Evolutionary conservation across 2,113 vertebrate genomes (phyloP).

Genomic region (Spilogale gracilis): DNA sequence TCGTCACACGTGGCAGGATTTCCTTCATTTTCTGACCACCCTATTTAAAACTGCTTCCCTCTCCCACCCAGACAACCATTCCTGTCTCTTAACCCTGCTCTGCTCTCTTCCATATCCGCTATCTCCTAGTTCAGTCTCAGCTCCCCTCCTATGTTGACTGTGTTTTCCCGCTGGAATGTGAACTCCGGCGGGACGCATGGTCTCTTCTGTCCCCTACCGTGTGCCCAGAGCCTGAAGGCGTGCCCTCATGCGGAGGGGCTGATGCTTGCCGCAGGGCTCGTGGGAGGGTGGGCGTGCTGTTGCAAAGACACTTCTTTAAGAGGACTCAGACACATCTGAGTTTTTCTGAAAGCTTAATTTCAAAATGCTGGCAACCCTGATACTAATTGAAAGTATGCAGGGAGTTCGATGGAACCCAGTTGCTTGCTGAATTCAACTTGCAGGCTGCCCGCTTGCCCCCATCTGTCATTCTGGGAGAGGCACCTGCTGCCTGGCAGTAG

Average conservation of each 20-base stretch:
- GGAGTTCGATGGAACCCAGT: neutral
- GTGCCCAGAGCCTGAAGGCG: too few species aligned
- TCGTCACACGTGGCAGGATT: neutral
- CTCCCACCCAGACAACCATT: fast-evolving
- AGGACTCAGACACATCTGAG: neutral
- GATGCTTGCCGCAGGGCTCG: fast-evolving
- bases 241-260: fast-evolving
- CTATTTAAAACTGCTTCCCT: neutral
- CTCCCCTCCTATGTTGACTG: too few species aligned
- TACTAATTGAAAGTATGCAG: neutral
- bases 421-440: neutral
- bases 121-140: too few species aligned
- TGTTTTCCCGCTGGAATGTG: neutral
- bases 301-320: neutral
- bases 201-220: neutral
- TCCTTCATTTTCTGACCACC: neutral
- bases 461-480: neutral
- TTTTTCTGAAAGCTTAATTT: neutral
- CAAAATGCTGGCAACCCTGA: neutral
- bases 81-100: neutral
- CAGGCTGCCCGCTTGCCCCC: neutral
- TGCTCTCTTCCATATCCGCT: neutral
- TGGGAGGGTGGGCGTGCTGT: neutral
- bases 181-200: neutral
- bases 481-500: neutral